Base-by-base conservation (phyloP, 2,797 vertebrate species). In the Danio kyathit region DNA sequence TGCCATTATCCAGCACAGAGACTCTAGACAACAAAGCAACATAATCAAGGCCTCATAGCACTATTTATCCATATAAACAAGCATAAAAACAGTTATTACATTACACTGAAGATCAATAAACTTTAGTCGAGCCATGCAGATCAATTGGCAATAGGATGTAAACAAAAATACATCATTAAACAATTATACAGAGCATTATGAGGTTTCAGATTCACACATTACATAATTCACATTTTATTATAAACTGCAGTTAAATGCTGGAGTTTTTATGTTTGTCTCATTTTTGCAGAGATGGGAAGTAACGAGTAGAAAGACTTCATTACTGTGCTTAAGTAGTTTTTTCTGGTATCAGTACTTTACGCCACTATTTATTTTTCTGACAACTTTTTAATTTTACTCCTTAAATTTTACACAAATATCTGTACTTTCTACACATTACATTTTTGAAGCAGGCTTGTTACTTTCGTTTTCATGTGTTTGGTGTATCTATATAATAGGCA, bases 1-100 rank as follows among this genome's bases (percentile, higher is more conserved):
- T 97, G 60, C 98, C 98, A 5, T 96, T 96, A 12, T 98, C 97
- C 91, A 98, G 66, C 66, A 98, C 84, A 0, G 93, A 93, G 74
- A 97, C 93, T 88, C 97, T 99, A 92, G 78, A 82, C 59, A 73
- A 80, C 76, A 63, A 79, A 80, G 38, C 11, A 46, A 51, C 49
- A 41, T 17, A 29, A 72, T 48, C 2, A 78, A 82, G 78, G n/a
- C 44, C n/a, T 14, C 51, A n/a, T 44, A 79, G 44, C 17, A 2
- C 14, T 38, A 79, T 79, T 40, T 57, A 49, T 71, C 38, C 29
- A 52, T 12, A 29, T 17, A 21, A 64, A 63, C 16, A 52, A 64
- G 48, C 17, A 7, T 9, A n/a, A 41, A 67, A 59, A 17, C 7
- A 48, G 64, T 48, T 57, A 48, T 69, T 48, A 59, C 48, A 11